Conservation (phyloP, 2,113 vertebrate genomes). For the Psophia crepitans region DNA sequence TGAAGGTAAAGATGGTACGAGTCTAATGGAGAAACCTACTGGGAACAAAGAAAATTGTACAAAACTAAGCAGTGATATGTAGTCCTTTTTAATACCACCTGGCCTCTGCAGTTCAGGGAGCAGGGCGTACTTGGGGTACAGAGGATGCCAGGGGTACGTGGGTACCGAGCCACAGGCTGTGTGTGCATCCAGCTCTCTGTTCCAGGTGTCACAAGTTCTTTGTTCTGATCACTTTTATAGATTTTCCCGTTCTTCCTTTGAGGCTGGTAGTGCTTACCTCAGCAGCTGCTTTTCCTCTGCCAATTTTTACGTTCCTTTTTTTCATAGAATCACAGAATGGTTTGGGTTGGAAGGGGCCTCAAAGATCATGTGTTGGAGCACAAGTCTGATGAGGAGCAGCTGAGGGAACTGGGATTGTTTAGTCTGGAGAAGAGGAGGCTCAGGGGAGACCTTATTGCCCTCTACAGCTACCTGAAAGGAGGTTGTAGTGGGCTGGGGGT, state of each 20-base stretch:
- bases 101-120: not conserved
- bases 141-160: not conserved
- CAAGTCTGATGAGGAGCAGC: too few species aligned
- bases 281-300: not conserved
- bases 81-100: not conserved
- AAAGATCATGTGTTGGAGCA: too few species aligned
- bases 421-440: too few species aligned
- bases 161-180: fast-evolving
- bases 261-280: not conserved
- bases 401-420: too few species aligned
- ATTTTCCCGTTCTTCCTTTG: not conserved
- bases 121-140: too few species aligned
- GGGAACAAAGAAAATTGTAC: not conserved
- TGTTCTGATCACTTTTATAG: not conserved
- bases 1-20: not conserved
- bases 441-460: too few species aligned
- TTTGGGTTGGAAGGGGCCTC: too few species aligned
- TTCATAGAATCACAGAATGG: too few species aligned
- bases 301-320: not conserved
- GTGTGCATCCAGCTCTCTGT: not conserved
- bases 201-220: not conserved
- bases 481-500: too few species aligned
- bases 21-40: not conserved
- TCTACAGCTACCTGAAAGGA: too few species aligned
- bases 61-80: not conserved